A percentile compares a stretch with the other conserved stretches of the same genome.
These are phyloP conservation scores for Notodonta ziczac DNA, from an alignment of 2,888 invertebrate genomes.

Conservation along the genomic window DNA sequence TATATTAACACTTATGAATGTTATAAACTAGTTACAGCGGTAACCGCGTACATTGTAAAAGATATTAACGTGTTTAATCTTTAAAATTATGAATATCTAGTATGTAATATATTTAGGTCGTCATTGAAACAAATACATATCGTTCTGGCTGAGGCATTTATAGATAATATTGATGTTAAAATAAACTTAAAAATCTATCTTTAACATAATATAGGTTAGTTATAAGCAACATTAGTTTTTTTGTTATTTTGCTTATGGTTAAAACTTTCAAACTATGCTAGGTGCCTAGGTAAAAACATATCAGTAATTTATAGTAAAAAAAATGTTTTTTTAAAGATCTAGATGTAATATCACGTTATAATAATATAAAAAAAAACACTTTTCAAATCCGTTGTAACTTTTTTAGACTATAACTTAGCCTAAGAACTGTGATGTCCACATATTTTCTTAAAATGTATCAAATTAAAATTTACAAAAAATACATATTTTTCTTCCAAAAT, in stretches of 20 bases:
- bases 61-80: slow-evolving; percentile 64
- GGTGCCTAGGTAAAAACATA: slow-evolving; percentile 75
- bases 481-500: slow-evolving; percentile 63
- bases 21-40: slow-evolving; percentile 46
- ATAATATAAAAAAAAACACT: slow-evolving; percentile 18
- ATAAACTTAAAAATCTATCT: slow-evolving; percentile 46
- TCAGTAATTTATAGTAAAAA: slow-evolving; percentile 49
- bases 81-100: slow-evolving; percentile 55
- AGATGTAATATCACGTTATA: slow-evolving; percentile 41
- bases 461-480: slow-evolving; percentile 37
- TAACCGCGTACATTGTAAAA: slow-evolving; percentile 50
- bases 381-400: slow-evolving; percentile 41
- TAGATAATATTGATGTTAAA: slow-evolving; percentile 73
- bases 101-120: slow-evolving; percentile 64
- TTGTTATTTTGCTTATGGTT: slow-evolving; percentile 48
- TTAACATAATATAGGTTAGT: slow-evolving; percentile 23
- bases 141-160: slow-evolving; percentile 84
- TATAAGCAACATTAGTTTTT: slow-evolving; percentile 26
- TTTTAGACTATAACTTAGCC: slow-evolving; percentile 43
- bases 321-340: slow-evolving; percentile 35
- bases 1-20: slow-evolving; percentile 65
- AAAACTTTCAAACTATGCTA: slow-evolving; percentile 55
- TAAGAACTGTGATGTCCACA: slow-evolving; percentile 65
- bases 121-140: slow-evolving; percentile 81
- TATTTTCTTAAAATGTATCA: slow-evolving; percentile 69